phyloP scores from a whole-genome alignment of 2,113 vertebrate genomes.

The Thalassarche chlororhynchos region DNA sequence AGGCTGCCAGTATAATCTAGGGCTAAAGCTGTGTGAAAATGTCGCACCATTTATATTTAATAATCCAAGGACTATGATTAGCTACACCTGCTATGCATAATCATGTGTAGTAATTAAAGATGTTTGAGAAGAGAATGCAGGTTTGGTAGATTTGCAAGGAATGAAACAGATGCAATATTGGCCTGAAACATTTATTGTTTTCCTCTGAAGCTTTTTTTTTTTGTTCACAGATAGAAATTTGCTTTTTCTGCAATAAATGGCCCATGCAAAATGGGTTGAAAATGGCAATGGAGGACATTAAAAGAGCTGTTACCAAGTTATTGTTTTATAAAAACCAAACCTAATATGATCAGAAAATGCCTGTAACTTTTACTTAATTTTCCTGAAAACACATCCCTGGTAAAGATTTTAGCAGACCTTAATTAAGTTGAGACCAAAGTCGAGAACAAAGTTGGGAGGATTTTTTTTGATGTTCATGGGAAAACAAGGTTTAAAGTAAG shows the following conservation, averaged over 20 bases:
- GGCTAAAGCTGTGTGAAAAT: not conserved
- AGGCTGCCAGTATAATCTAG: not conserved
- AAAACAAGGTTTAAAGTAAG: not conserved
- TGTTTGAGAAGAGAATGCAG: not conserved
- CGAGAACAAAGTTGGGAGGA: not conserved
- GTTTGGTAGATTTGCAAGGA: not conserved
- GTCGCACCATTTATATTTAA: not conserved
- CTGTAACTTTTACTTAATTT: slow-evolving; percentile 12
- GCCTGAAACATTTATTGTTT: not conserved
- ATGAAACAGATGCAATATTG: not conserved
- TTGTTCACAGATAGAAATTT: slow-evolving; percentile 5
- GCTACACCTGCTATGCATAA: not conserved
- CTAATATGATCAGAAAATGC: not conserved
- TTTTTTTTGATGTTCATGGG: not conserved
- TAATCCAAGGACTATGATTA: not conserved
- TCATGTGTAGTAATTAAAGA: not conserved
- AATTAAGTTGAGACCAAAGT: not conserved
- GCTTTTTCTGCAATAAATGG: slow-evolving; percentile 4
- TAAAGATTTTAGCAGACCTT: not conserved
- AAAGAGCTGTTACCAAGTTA: slow-evolving; percentile 3
- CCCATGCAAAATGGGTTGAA: slow-evolving; percentile 10
- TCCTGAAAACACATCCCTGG: not conserved
- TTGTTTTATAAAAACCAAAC: not conserved
- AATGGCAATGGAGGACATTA: not conserved
- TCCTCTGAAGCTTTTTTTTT: not conserved